Evolutionary conservation across 2,797 vertebrate genomes (phyloP).

Genomic region (Phataginus tetradactyla): DNA sequence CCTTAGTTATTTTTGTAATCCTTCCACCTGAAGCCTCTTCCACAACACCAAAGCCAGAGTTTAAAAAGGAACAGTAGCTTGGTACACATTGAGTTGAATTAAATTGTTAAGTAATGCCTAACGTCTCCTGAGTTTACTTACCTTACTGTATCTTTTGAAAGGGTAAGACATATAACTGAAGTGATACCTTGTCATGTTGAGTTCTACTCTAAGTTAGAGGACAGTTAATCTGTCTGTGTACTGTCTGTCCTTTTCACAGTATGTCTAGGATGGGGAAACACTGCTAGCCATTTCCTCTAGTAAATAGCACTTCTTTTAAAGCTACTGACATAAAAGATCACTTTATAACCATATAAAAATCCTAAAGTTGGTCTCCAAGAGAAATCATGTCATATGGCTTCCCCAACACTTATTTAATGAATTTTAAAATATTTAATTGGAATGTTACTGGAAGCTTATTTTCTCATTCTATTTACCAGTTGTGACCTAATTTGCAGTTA

Average conservation of each 20-base stretch:
- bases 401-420: background rate
- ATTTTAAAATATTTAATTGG: constrained; percentile 43
- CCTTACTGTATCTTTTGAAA: background rate
- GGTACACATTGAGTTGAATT: background rate
- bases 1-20: background rate
- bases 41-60: background rate
- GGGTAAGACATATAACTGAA: background rate
- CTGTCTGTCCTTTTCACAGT: background rate
- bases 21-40: background rate
- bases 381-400: background rate
- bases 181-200: background rate
- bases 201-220: background rate
- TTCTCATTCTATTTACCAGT: background rate
- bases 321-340: no score
- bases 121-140: background rate
- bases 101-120: background rate
- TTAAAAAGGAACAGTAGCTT: background rate
- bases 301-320: background rate
- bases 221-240: background rate
- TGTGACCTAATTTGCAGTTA: background rate
- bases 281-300: background rate
- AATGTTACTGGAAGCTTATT: constrained; percentile 19
- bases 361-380: background rate
- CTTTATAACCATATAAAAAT: constrained; percentile 30
- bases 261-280: background rate